Evolutionary conservation across 2,888 invertebrate genomes (phyloP).

Genomic region (Adelognathus sp.): DNA sequence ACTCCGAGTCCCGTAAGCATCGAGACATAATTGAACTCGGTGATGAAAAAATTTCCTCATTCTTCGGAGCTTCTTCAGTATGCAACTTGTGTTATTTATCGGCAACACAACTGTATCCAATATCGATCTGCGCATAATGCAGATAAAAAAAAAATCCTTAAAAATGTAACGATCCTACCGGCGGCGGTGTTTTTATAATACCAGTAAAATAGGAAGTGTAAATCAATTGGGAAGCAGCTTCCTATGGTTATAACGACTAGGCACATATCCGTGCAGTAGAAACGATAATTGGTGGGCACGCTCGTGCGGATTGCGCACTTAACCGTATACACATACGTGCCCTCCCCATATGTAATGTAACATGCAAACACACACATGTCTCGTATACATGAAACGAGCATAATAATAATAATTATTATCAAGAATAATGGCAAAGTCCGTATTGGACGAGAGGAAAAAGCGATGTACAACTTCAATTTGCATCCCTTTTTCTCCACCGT

Average conservation of each 20-base stretch:
- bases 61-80: neutral
- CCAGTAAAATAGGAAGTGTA: slow-evolving; percentile 43
- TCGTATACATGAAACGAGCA: neutral
- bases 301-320: slow-evolving; percentile 54
- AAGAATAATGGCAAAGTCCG: too few relatives aligned
- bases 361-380: neutral
- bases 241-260: neutral
- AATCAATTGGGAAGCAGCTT: slow-evolving; percentile 49
- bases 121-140: neutral
- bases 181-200: slow-evolving; percentile 19
- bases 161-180: slow-evolving; percentile 18
- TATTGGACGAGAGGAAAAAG: too few relatives aligned
- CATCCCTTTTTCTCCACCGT: too few relatives aligned
- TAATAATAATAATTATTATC: slow-evolving; percentile 40
- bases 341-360: neutral
- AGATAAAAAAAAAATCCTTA: neutral
- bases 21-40: neutral
- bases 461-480: too few relatives aligned
- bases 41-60: neutral
- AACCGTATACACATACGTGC: slow-evolving; percentile 22
- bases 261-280: neutral
- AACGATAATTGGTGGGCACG: slow-evolving; percentile 50
- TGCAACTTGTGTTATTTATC: neutral
- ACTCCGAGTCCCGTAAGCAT: too few relatives aligned
- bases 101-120: neutral